Base-by-base conservation (phyloP, 2,797 vertebrate genomes). In the Eptatretus atami region DNA sequence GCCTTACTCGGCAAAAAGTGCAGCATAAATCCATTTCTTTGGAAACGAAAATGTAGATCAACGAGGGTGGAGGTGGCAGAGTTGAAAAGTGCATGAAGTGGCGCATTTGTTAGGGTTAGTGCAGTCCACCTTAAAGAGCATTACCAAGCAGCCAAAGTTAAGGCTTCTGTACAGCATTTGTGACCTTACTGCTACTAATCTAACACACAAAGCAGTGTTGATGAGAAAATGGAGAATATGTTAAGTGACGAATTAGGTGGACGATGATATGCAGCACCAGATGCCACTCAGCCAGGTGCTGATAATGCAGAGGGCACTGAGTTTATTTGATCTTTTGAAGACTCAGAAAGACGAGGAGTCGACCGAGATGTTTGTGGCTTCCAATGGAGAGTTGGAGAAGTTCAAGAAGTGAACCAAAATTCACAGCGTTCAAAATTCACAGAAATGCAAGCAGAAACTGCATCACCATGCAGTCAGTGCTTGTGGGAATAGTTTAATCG, bases 181-280 rank as follows among this genome's bases (percentile, higher is more conserved):
- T 60, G 55, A 60, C 55, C 55, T 60, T 60, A 60, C 55, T 60
- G 55, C 55, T 6, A 60, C 55, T 60, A 60, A 60, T 14, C 55
- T 60, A 6, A 60, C 55, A 60, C 55, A 19, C 55, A 60, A 44
- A 44, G 31, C 31, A 44, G 3, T 44, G 6, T 4, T 5, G 3
- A 44, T 44, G 31, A 8, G 31, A 44, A 8, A 44, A 4, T 8
- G 6, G 31, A 5, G 6, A 44, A 44, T 2, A 44, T 44, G 31
- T 44, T 44, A 44, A 44, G 31, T 44, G 31, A 5, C 19, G 19
- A 19, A 19, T 61, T 61, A 24, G 57, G 57, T 61, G 57, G 10
- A 2, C 57, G 57, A 61, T 12, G 12, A 9, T 10, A 61, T 12
- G 25, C 57, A 61, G 9, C 57, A 61, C 57, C 10, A 61, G 9